phyloP scores from a whole-genome alignment of 2,888 invertebrate genomes.

The Ormia ochracea region DNA sequence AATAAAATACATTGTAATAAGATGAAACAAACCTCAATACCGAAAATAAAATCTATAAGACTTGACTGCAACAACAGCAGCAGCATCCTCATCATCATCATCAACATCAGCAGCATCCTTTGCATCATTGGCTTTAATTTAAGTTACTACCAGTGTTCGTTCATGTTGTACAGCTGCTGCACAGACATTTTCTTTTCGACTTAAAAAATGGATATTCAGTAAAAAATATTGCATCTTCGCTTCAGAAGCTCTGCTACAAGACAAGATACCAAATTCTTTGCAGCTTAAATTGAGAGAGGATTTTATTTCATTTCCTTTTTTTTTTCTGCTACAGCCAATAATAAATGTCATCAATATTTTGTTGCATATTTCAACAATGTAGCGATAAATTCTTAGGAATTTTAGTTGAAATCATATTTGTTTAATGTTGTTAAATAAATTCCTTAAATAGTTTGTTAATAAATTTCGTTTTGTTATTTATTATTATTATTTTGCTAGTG shows the following conservation, averaged over 20 bases:
- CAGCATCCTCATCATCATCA: neutral
- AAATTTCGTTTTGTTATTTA: neutral
- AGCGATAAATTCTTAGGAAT: constrained; percentile 36
- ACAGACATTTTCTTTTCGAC: neutral
- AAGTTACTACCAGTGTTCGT: neutral
- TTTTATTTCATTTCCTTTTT: constrained; percentile 41
- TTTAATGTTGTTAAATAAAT: neutral
- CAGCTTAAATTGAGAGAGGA: constrained; percentile 60
- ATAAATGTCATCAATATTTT: constrained; percentile 63
- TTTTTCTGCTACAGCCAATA: constrained; percentile 63
- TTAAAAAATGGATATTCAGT: neutral
- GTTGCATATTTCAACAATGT: constrained; percentile 18
- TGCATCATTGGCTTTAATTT: constrained; percentile 8
- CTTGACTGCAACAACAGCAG: constrained; percentile 37
- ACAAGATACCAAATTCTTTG: constrained; percentile 47
- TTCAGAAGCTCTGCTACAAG: neutral
- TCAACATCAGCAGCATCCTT: neutral
- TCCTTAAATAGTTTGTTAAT: neutral
- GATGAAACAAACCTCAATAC: constrained; percentile 34
- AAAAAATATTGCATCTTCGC: neutral
- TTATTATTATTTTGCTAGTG: neutral
- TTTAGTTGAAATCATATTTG: neutral
- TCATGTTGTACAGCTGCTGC: neutral
- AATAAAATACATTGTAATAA: constrained; percentile 12
- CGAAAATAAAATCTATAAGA: constrained; percentile 44